Evolutionary conservation across 2,113 vertebrate genomes (phyloP), one percentile per base, ranked within the genome.

Genomic region (Holacanthus passer): DNA sequence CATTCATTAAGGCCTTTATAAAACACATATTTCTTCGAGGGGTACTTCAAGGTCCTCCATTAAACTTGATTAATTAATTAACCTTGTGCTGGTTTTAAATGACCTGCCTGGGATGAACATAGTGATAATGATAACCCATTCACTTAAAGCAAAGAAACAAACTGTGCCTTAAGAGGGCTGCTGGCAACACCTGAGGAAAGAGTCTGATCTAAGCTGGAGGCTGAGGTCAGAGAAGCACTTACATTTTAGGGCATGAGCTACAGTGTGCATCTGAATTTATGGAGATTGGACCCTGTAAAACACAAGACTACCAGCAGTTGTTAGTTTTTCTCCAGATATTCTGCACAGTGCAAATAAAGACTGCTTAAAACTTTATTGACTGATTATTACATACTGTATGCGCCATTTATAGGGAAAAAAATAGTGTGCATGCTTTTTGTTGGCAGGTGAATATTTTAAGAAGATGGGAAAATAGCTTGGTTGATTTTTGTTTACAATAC

Each of bases 41-140:
- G 56, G 71, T 62, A 87, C 86, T 81, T 86, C 74, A 85, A 85
- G 79, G 88, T 84, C 87, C 79, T 90, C 80, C 83, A 88, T 92
- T 92, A 89, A 80, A 91, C 76, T 78, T 83, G 89, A 92, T 93
- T 87, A 79, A 93, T 91, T 87, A 89, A 93, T 92, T 89, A 92
- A 84, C 88, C 87, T 85, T 78, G 63, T 74, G 41, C 79, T 87
- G 48, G 79, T 76, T 82, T 89, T 69, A 91, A 90, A 84, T 92
- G 89, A 85, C 89, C 85, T 81, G 83, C 47, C 74, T 80, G 43
- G 75, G 82, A 88, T 91, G 65, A 71, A 81, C 82, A 87, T 66
- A 66, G 76, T 84, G 83, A 88, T 88, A 83, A 92, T 91, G 87
- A 89, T 85, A 85, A 83, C 62, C 63, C 74, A 77, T 79, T 75